phyloP scores from a whole-genome alignment of 1,140 invertebrate species.

The Papilio helenus region DNA sequence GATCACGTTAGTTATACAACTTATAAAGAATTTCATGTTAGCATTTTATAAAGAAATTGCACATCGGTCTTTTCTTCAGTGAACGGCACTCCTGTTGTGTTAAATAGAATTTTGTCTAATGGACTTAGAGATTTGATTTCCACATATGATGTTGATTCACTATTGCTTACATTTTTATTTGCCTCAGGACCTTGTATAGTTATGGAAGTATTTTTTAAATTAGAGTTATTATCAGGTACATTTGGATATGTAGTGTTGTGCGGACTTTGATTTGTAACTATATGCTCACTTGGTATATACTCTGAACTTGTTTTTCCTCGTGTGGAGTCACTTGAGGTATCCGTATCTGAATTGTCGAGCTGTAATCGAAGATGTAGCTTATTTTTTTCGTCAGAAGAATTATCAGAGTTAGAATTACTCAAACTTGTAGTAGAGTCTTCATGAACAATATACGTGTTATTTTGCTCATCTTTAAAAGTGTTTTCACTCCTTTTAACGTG shows the following conservation, averaged over 20 bases:
- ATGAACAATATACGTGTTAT: conserved; percentile 76
- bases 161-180: conserved; percentile 60
- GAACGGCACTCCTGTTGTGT: conserved; percentile 60
- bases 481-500: conserved; percentile 46
- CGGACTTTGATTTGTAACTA: conserved; percentile 43
- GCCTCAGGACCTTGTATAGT: conserved; percentile 33
- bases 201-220: conserved; percentile 31
- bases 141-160: conserved; percentile 74
- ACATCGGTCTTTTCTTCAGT: conserved; percentile 38
- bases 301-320: conserved; percentile 73
- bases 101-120: conserved; percentile 64
- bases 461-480: conserved; percentile 64
- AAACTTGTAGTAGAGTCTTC: conserved; percentile 70
- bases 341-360: conserved; percentile 76
- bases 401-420: conserved; percentile 72
- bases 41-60: no score
- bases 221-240: conserved; percentile 39
- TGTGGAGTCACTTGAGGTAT: conserved; percentile 74
- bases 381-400: conserved; percentile 77
- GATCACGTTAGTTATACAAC: background rate
- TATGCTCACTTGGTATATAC: conserved; percentile 71
- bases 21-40: no score
- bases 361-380: conserved; percentile 70
- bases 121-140: conserved; percentile 69
- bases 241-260: conserved; percentile 38